phyloP scores from a whole-genome alignment of 2,113 vertebrate genomes.

The Anhinga anhinga region DNA sequence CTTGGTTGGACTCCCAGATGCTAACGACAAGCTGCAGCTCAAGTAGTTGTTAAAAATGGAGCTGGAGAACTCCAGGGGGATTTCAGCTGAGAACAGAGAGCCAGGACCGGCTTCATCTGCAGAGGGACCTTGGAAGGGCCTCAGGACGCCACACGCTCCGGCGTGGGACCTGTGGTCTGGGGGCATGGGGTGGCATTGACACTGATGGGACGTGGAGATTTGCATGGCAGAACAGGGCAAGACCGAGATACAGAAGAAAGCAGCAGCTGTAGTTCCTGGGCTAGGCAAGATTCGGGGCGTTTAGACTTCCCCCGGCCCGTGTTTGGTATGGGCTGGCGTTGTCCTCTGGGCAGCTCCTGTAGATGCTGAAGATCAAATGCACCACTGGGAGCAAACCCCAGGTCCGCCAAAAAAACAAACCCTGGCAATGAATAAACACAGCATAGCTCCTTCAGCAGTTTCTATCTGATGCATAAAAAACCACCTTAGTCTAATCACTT shows the following conservation, averaged over 20 bases:
- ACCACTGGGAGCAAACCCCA: neutral
- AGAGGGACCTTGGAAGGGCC: neutral
- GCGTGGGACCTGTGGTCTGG: accelerated
- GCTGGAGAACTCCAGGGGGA: neutral
- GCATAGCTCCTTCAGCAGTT: neutral
- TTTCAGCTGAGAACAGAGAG: neutral
- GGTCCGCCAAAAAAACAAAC: neutral
- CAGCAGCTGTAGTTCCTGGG: neutral
- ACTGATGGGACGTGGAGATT: accelerated
- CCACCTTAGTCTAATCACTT: neutral
- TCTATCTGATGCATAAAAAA: neutral
- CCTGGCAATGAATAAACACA: neutral
- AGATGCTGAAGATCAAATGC: neutral
- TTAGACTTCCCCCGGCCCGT: neutral
- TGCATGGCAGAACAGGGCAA: neutral
- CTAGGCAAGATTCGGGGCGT: neutral
- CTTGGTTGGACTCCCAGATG: accelerated
- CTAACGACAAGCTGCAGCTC: accelerated
- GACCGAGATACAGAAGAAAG: neutral
- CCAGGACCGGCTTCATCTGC: neutral
- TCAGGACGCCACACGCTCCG: accelerated
- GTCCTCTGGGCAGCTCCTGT: neutral
- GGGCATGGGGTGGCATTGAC: accelerated
- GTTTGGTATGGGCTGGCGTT: neutral
- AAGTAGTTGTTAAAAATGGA: accelerated